These are phyloP conservation scores for Rhinogobius similis DNA, from an alignment of 2,113 vertebrate species.

Conservation along the genomic window DNA sequence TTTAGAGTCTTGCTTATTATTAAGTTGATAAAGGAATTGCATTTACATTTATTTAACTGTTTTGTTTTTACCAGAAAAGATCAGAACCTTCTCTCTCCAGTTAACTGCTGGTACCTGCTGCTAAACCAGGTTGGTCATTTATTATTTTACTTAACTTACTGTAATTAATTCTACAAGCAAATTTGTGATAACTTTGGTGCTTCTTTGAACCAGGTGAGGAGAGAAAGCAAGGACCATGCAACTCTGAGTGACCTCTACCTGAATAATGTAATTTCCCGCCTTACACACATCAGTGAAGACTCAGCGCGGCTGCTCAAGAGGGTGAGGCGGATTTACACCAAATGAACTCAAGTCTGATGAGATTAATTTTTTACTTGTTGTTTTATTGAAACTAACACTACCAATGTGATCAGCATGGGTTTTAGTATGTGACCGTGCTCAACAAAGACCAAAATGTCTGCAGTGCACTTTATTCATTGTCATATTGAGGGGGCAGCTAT, in stretches of 20 bases:
- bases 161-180: not conserved
- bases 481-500: too few relatives aligned
- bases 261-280: slow-evolving; percentile 96
- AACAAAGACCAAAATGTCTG: too few relatives aligned
- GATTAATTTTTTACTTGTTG: not conserved
- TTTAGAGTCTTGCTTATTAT: not conserved
- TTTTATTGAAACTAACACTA: not conserved
- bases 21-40: not conserved
- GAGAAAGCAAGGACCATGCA: slow-evolving; percentile 97
- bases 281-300: slow-evolving; percentile 98
- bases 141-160: slow-evolving; percentile 1
- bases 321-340: slow-evolving; percentile 71
- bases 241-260: slow-evolving; percentile 97
- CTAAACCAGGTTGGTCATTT: slow-evolving; percentile 79
- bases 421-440: not conserved
- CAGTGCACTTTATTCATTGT: too few relatives aligned
- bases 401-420: not conserved
- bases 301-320: slow-evolving; percentile 98
- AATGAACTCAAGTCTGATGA: not conserved
- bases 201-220: slow-evolving; percentile 82
- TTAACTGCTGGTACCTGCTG: slow-evolving; percentile 98
- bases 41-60: not conserved
- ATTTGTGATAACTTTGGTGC: too few relatives aligned
- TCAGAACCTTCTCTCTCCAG: slow-evolving; percentile 95
- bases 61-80: slow-evolving; percentile 84